These are phyloP conservation scores for Steinernema hermaphroditum DNA, from an alignment of 2,888 invertebrate genomes.

Conservation along the genomic window DNA sequence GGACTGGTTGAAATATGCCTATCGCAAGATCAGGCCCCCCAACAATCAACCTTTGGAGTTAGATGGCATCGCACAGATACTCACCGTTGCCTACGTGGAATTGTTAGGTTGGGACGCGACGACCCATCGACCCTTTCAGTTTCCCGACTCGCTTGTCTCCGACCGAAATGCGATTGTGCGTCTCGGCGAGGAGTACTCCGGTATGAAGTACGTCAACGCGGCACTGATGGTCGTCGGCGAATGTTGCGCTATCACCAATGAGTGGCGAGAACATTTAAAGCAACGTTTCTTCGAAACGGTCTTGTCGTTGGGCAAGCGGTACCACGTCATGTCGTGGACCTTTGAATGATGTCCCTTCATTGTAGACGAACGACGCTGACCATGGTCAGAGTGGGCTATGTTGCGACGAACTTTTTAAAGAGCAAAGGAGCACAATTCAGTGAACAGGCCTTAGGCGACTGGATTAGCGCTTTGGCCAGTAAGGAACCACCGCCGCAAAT, in stretches of 20 bases:
- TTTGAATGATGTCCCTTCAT: no score
- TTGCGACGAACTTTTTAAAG: not conserved
- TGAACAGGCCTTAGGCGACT: not conserved
- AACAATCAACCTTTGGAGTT: not conserved
- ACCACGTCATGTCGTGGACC: not conserved
- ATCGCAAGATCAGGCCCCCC: not conserved
- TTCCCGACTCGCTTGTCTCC: conserved; percentile 8
- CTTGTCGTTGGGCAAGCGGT: conserved; percentile 10
- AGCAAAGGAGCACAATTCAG: not conserved
- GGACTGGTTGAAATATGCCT: not conserved
- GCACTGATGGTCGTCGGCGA: not conserved
- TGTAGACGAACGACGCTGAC: not conserved
- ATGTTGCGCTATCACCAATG: conserved; percentile 6
- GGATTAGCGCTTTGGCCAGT: not conserved
- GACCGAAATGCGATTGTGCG: conserved; percentile 14
- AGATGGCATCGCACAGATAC: not conserved
- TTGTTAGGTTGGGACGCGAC: conserved; percentile 4
- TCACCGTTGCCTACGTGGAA: conserved; percentile 16
- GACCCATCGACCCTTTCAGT: not conserved
- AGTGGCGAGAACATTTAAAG: not conserved
- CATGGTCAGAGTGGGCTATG: not conserved
- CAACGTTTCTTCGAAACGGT: conserved; percentile 12
- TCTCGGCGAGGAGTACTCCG: conserved; percentile 2
- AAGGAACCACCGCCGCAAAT: not conserved
- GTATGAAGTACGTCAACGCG: conserved; percentile 16